phyloP scores from a whole-genome alignment of 2,888 invertebrate species.

The Epinotia ramella region DNA sequence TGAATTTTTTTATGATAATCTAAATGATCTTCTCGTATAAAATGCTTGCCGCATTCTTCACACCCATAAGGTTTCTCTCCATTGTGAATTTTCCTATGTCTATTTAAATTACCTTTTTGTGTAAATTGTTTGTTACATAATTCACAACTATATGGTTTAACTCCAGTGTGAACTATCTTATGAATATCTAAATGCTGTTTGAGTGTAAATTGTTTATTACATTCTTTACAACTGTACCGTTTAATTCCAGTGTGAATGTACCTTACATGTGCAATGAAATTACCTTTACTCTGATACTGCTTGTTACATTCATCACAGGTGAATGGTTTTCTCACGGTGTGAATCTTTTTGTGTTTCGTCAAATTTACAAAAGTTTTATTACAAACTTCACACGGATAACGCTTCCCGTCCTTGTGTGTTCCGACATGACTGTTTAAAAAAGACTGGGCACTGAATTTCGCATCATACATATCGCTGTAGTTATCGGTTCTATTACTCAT shows the following conservation, averaged over 20 bases:
- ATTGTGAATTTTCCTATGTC: not conserved
- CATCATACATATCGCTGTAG: too few relatives aligned
- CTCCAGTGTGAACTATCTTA: too few relatives aligned
- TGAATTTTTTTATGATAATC: not conserved
- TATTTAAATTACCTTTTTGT: not conserved
- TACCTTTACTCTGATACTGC: not conserved
- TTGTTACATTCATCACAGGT: not conserved
- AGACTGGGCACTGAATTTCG: too few relatives aligned
- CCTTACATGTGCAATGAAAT: not conserved
- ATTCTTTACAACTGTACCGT: too few relatives aligned
- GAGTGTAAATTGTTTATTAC: too few relatives aligned
- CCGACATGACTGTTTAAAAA: not conserved
- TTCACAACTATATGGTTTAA: not conserved
- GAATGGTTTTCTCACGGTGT: too few relatives aligned
- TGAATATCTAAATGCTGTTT: too few relatives aligned
- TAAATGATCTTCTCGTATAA: not conserved
- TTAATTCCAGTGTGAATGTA: too few relatives aligned
- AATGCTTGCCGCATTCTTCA: not conserved
- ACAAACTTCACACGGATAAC: too few relatives aligned
- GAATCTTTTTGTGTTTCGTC: too few relatives aligned
- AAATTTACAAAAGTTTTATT: too few relatives aligned
- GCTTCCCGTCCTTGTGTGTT: not conserved
- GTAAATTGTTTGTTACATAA: not conserved
- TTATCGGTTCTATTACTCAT: too few relatives aligned
- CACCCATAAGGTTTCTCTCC: not conserved